Evolutionary conservation across 2,888 invertebrate species (phyloP).

Genomic region (Polyommatus icarus): DNA sequence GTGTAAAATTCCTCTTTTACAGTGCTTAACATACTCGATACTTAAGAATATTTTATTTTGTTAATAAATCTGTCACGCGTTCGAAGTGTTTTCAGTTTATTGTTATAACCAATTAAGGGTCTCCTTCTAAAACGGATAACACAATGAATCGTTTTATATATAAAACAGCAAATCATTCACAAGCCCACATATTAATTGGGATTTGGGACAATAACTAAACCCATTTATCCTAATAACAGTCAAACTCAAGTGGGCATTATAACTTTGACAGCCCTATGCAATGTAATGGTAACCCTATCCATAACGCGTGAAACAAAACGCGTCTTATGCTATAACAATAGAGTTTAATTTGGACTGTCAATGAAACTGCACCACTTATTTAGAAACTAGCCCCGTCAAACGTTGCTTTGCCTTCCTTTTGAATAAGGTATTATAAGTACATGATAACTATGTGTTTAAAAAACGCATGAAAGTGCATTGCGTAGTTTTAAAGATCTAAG

Average conservation of each 20-base stretch:
- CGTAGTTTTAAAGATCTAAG: too few relatives aligned
- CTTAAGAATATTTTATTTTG: too few relatives aligned
- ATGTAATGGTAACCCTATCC: slow-evolving; percentile 37
- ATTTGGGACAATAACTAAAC: slow-evolving; percentile 54
- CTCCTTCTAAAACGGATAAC: not conserved
- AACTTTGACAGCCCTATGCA: slow-evolving; percentile 46
- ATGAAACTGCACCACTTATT: slow-evolving; percentile 28
- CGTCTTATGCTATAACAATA: not conserved
- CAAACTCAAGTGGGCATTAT: slow-evolving; percentile 60
- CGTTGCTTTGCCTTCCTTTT: too few relatives aligned
- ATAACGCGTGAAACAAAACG: slow-evolving; percentile 22
- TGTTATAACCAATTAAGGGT: not conserved
- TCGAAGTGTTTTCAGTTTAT: not conserved
- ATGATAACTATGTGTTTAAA: too few relatives aligned
- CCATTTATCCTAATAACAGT: slow-evolving; percentile 71
- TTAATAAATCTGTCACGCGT: too few relatives aligned
- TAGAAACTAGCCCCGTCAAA: too few relatives aligned
- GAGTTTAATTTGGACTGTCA: slow-evolving; percentile 30
- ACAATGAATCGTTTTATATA: not conserved
- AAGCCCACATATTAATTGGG: slow-evolving; percentile 38
- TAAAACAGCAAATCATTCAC: slow-evolving; percentile 18
- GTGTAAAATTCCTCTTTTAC: too few relatives aligned
- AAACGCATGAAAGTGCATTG: too few relatives aligned
- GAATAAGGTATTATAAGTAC: too few relatives aligned
- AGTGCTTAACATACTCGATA: too few relatives aligned